Percentiles rank a stretch among this genome's conserved stretches.
Conservation (phyloP, 2,797 vertebrate genomes). For the Bovichtus variegatus region DNA sequence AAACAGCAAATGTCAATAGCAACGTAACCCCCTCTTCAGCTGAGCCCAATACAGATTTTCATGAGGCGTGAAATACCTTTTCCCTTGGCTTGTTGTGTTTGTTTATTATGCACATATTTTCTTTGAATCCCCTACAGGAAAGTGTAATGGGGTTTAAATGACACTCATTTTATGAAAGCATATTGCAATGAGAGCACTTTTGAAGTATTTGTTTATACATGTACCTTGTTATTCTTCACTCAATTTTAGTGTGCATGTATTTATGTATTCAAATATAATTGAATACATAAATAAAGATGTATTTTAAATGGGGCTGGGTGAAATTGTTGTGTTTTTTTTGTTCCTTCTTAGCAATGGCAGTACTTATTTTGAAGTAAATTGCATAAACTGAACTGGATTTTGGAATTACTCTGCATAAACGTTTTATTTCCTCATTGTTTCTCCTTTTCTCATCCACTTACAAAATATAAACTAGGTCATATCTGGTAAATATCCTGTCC, state of each 20-base stretch:
- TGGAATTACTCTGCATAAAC: conserved; percentile 15
- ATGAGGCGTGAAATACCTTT: conserved; percentile 73
- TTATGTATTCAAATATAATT: conserved; percentile 49
- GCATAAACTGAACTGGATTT: conserved; percentile 6
- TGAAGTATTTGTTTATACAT: conserved; percentile 40
- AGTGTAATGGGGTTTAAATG: conserved; percentile 41
- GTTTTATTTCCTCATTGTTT: conserved; percentile 16
- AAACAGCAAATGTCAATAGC: conserved; percentile 58
- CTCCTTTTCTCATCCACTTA: conserved; percentile 32
- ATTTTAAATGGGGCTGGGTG: conserved; percentile 21
- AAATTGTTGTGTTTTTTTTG: conserved; percentile 14
- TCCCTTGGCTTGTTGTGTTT: conserved; percentile 62
- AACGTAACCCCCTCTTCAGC: conserved; percentile 30
- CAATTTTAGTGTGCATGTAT: conserved; percentile 41
- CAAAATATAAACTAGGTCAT: conserved; percentile 73
- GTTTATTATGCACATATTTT: conserved; percentile 76
- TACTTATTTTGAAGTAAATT: conserved; percentile 13
- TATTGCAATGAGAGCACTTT: conserved; percentile 50
- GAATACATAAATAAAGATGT: conserved; percentile 31
- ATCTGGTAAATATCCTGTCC: conserved; percentile 62
- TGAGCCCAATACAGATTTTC: conserved; percentile 60
- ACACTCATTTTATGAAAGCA: conserved; percentile 53
- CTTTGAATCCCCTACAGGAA: conserved; percentile 42
- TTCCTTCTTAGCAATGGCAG: conserved; percentile 5
- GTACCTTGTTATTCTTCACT: conserved; percentile 43